phyloP scores from a whole-genome alignment of 2,888 invertebrate genomes.

The Ligdia adustata region DNA sequence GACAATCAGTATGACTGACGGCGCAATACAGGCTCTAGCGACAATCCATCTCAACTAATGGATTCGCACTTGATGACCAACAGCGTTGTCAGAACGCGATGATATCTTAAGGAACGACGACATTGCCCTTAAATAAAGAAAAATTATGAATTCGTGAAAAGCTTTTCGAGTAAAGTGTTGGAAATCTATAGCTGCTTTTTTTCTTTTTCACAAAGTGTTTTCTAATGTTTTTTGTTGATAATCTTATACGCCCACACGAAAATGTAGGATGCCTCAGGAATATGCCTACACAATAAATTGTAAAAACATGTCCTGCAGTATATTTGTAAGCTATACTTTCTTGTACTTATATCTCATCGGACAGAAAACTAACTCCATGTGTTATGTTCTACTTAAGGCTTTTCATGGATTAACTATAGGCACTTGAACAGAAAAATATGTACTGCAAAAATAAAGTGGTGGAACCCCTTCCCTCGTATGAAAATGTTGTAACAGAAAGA shows the following conservation, averaged over 20 bases:
- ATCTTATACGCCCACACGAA: slow-evolving; percentile 4
- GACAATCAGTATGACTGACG: slow-evolving; percentile 53
- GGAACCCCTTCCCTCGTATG: too few relatives aligned
- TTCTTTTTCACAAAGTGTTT: slow-evolving; percentile 10
- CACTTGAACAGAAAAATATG: too few relatives aligned
- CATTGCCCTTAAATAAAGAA: slow-evolving; percentile 12
- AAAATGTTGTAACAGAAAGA: too few relatives aligned
- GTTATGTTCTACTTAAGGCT: too few relatives aligned
- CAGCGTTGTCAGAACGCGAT: slow-evolving; percentile 23
- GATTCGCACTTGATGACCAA: slow-evolving; percentile 50
- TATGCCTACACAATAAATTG: slow-evolving; percentile 6
- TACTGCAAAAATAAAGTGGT: too few relatives aligned
- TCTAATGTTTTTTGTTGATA: slow-evolving; percentile 9
- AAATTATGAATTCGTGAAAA: slow-evolving; percentile 14
- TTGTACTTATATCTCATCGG: too few relatives aligned
- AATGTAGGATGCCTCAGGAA: slow-evolving; percentile 1
- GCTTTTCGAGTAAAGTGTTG: slow-evolving; percentile 10
- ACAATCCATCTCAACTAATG: slow-evolving; percentile 62
- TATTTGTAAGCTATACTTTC: too few relatives aligned
- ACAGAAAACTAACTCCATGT: too few relatives aligned
- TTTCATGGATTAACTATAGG: too few relatives aligned
- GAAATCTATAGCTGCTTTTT: slow-evolving; percentile 2
- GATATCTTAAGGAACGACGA: slow-evolving; percentile 17
- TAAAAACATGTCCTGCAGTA: too few relatives aligned
- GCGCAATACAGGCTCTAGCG: slow-evolving; percentile 48